A percentile compares a stretch with the other conserved stretches of the same genome.
Conservation (phyloP, 2,797 vertebrate species). For the Hyperoplus immaculatus region DNA sequence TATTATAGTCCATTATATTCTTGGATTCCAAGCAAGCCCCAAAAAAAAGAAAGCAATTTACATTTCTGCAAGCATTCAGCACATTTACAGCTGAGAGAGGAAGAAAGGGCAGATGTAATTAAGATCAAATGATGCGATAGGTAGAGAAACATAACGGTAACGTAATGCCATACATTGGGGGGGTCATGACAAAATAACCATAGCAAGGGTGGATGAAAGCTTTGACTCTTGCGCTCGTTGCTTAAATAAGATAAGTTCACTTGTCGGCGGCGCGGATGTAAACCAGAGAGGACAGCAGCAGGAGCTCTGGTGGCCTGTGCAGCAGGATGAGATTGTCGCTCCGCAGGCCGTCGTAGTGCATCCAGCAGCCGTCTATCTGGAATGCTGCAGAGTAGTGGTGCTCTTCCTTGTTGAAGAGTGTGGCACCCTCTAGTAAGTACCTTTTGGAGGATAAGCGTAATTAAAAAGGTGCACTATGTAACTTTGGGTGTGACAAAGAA, state of each 20-base stretch:
- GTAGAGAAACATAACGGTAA: neutral
- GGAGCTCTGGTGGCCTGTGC: constrained; percentile 90
- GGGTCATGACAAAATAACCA: neutral
- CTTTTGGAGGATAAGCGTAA: constrained; percentile 67
- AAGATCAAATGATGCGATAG: neutral
- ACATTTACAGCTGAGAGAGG: constrained; percentile 25
- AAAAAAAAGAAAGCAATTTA: constrained; percentile 28
- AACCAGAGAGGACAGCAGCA: constrained; percentile 90
- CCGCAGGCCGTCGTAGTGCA: constrained; percentile 91
- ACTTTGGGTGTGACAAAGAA: too few species aligned
- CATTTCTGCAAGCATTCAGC: constrained; percentile 48
- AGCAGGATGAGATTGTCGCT: constrained; percentile 91
- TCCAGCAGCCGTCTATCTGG: constrained; percentile 90
- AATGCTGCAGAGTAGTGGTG: constrained; percentile 93
- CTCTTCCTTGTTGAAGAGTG: constrained; percentile 92
- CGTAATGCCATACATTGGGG: constrained; percentile 2
- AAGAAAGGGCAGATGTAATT: constrained; percentile 32
- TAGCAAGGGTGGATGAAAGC: neutral
- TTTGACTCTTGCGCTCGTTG: neutral
- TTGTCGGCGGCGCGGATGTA: constrained; percentile 89
- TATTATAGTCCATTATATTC: constrained; percentile 88
- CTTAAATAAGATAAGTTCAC: constrained; percentile 67
- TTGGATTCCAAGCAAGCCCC: constrained; percentile 88
- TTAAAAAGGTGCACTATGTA: neutral
- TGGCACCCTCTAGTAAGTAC: constrained; percentile 92